Percentiles rank a stretch among this genome's conserved stretches.
Evolutionary conservation across 2,797 vertebrate species (phyloP).

Genomic region (Lithobates pipiens): DNA sequence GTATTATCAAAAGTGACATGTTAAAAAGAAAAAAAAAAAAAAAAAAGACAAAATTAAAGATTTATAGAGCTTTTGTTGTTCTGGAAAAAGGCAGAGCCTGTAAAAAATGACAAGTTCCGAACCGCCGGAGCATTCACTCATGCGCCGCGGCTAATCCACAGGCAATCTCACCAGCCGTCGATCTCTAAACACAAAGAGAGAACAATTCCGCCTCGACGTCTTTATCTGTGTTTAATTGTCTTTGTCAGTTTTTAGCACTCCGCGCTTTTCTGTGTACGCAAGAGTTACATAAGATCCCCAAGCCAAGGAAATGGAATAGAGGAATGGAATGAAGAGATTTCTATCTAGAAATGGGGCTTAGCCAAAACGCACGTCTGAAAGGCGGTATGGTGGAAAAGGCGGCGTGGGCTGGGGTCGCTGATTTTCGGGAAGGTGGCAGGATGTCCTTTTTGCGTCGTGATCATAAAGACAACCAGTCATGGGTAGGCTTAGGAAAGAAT

Average conservation of each 20-base stretch:
- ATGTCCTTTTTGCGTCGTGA: too few relatives aligned
- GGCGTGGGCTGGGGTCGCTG: too few relatives aligned
- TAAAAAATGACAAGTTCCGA: slow-evolving; percentile 37
- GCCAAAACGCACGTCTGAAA: too few relatives aligned
- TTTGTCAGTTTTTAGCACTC: slow-evolving; percentile 6
- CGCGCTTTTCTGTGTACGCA: too few relatives aligned
- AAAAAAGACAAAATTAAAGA: slow-evolving; percentile 34
- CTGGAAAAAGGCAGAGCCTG: not conserved
- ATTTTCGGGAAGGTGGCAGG: too few relatives aligned
- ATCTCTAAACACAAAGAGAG: slow-evolving; percentile 15
- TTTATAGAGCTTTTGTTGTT: slow-evolving; percentile 57
- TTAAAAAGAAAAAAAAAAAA: slow-evolving; percentile 23
- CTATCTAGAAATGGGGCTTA: too few relatives aligned
- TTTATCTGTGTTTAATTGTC: slow-evolving; percentile 22
- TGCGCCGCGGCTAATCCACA: slow-evolving; percentile 34
- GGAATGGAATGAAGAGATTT: too few relatives aligned
- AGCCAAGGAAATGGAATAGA: too few relatives aligned
- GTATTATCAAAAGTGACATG: slow-evolving; percentile 59
- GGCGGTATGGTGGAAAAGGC: too few relatives aligned
- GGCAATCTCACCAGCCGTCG: slow-evolving; percentile 20
- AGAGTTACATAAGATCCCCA: too few relatives aligned
- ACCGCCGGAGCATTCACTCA: slow-evolving; percentile 35
- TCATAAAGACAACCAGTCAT: too few relatives aligned
- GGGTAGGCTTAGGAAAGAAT: too few relatives aligned
- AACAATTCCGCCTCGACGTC: slow-evolving; percentile 9